Base-by-base conservation (phyloP, 2,888 invertebrate genomes). In the Leucophenga montana region DNA sequence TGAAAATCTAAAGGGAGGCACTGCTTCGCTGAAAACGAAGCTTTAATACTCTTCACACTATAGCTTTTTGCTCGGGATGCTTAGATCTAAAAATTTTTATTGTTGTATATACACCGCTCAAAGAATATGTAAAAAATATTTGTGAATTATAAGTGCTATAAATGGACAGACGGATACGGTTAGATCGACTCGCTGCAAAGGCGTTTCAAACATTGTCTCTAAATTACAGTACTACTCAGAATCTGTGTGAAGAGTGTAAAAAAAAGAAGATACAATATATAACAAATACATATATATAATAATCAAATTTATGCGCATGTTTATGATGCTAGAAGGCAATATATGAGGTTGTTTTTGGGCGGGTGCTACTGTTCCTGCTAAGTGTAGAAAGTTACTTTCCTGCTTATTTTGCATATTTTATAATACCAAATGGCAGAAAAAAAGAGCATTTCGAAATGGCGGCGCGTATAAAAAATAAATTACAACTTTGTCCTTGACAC, bases 301-400 rank as follows among this genome's bases (percentile, higher is more conserved):
- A 50, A 50, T 11, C 6, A 50, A 50, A 50, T 50, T 50, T 50
- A 50, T 50, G 50, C 50, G 50, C 50, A 50, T 50, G 1, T n/a
- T 50, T 50, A n/a, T 50, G 16, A 6, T 39, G 39, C 8, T 39
- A 11, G 11, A 5, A 39, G 39, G 5, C 9, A 39, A 39, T 39
- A 39, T 39, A 39, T 11, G 27, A 27, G 27, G 2, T 27, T 2
- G 27, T 27, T 27, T 27, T 27, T 2, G 46, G 3, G 3, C n/a
- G 50, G 16, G 8, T 50, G 50, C 50, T n/a, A 16, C 1, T 16
- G 50, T 18, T n/a, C 18, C n/a, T 13, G 11, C 8, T 39, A 46
- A 14, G 46, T 46, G 46, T 46, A 46, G 46, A 46, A 46, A 46
- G 46, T 46, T 50, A 11, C 1, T 16, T 50, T 50, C n/a, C 3